Percentiles rank a stretch among this genome's conserved stretches.
These are phyloP conservation scores for Laothoe populi DNA, from an alignment of 2,888 invertebrate genomes.

Conservation along the genomic window DNA sequence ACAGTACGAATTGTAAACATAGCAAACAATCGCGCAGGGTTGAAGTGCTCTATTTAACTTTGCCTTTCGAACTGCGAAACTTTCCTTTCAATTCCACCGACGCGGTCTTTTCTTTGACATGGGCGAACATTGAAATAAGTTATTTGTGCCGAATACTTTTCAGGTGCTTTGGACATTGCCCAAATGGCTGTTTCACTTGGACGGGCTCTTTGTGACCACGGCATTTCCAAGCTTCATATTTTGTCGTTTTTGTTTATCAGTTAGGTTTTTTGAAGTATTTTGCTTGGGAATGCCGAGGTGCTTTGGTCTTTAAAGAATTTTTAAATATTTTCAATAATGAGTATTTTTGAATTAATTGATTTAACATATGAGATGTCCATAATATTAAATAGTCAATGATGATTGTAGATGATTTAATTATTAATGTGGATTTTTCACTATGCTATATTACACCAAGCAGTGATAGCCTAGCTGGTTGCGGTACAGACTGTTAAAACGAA, in stretches of 20 bases:
- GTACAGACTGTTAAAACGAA: too few relatives aligned
- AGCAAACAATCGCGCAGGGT: conserved; percentile 33
- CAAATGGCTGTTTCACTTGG: conserved; percentile 30
- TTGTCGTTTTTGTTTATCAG: background rate
- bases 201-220: background rate
- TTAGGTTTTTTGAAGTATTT: background rate
- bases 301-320: background rate
- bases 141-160: conserved; percentile 34
- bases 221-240: background rate
- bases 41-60: conserved; percentile 40
- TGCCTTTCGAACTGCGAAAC: conserved; percentile 30
- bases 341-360: too few relatives aligned
- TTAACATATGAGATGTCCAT: too few relatives aligned
- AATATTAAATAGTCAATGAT: too few relatives aligned
- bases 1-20: conserved; percentile 36
- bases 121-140: conserved; percentile 28
- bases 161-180: conserved; percentile 39
- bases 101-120: conserved; percentile 28
- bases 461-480: too few relatives aligned
- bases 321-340: background rate
- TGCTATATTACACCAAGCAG: too few relatives aligned
- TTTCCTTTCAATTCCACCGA: conserved; percentile 31
- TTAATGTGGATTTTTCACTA: too few relatives aligned
- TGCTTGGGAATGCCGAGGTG: too few relatives aligned
- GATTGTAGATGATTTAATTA: too few relatives aligned